Base-by-base conservation (phyloP, 2,113 vertebrate species). In the Hiodon alosoides region DNA sequence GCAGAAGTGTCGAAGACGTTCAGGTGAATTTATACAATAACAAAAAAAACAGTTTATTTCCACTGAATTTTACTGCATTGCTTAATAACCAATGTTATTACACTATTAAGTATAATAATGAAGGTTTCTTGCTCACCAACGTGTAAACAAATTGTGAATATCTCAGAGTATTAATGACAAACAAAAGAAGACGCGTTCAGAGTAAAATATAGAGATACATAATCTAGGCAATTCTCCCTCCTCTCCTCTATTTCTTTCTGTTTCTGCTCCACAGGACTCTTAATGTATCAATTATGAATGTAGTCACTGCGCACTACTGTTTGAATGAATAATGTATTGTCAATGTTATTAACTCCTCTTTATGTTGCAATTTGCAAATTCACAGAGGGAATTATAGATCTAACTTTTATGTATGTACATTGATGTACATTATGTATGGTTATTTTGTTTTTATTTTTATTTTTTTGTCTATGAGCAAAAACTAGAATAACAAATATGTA, bases 81-180 rank as follows among this genome's bases (percentile, higher is more conserved):
- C 13, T 7, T 74, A 55, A 74, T 66, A 74, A 74, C 47, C 51
- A 61, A 66, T 74, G 72, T 55, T 66, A 66, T 74, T 66, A 66
- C 5, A 7, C 62, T 48, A 66, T 67, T 7, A 74, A 67, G 16
- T 65, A 66, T 54, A 46, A 13, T n/a, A 72, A 61, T 16, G 71
- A 50, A 54, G 17, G 47, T 72, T 51, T 50, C 71, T 62, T 50
- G 10, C 14, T 61, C 71, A 62, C 7, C 50, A 46, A 55, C 51
- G 48, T 7, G 13, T 62, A 47, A 47, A 61, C 11, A 46, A 61
- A 13, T 61, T 5, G 4, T 61, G 4, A 9, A 69, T 5, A 11
- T 51, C 57, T 57, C 66, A 74, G 31, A 64, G 14, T 51, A 67
- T 74, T 46, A 67, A 74, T 74, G 53, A 66, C 67, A 67, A 67